Percentiles rank a stretch among this genome's conserved stretches.
Evolutionary conservation across 2,113 vertebrate genomes (phyloP).

Genomic region (Gambusia holbrooki): DNA sequence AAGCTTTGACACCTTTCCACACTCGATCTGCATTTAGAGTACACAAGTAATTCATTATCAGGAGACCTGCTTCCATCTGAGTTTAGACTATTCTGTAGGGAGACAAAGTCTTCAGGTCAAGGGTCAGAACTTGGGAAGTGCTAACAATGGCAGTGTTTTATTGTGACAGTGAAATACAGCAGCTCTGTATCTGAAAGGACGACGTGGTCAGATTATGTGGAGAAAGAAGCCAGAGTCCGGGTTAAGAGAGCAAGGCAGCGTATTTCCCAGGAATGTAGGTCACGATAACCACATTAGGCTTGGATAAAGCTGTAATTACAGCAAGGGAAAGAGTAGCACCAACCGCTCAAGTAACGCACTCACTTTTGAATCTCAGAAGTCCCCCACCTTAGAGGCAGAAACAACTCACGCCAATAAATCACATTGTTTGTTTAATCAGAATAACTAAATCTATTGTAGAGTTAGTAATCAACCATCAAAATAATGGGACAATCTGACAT

Average conservation of each 20-base stretch:
- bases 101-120: conserved; percentile 48
- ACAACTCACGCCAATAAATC: conserved; percentile 51
- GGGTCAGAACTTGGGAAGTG: conserved; percentile 71
- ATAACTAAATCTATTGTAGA: conserved; percentile 35
- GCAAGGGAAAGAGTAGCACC: conserved; percentile 42
- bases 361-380: conserved; percentile 43
- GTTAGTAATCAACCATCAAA: conserved; percentile 51
- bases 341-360: conserved; percentile 45
- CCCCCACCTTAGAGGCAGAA: conserved; percentile 58
- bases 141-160: conserved; percentile 70
- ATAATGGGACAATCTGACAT: conserved; percentile 45
- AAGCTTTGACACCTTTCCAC: conserved; percentile 70
- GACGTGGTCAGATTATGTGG: conserved; percentile 40
- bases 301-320: conserved; percentile 63
- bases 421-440: conserved; percentile 9
- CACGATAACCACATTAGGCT: conserved; percentile 76
- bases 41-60: conserved; percentile 68
- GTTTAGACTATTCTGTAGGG: conserved; percentile 39
- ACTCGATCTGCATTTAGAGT: conserved; percentile 69
- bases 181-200: conserved; percentile 37
- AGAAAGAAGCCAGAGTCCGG: conserved; percentile 43
- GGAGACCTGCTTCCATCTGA: conserved; percentile 47
- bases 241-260: conserved; percentile 45
- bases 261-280: conserved; percentile 77
- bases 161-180: conserved; percentile 52